A percentile compares a stretch with the other conserved stretches of the same genome.
Conservation (phyloP, 2,113 vertebrate genomes). For the Hemiprocne comata region DNA sequence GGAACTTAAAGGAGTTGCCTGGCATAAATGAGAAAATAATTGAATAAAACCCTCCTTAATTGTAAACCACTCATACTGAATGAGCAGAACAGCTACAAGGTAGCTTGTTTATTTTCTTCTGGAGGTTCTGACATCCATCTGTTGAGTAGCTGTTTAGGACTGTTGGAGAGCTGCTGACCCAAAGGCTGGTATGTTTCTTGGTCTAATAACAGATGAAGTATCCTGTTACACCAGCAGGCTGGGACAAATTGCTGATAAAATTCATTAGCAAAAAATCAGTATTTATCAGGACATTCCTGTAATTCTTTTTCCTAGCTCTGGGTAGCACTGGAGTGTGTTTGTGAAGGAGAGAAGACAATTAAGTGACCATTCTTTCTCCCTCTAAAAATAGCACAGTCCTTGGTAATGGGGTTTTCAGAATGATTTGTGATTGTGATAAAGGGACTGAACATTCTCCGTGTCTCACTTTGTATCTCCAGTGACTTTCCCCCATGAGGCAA, state of each 20-base stretch:
- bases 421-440: neutral
- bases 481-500: neutral
- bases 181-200: neutral
- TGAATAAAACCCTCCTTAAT: neutral
- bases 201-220: neutral
- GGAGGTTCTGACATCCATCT: neutral
- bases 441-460: neutral
- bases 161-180: neutral
- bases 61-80: neutral
- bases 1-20: neutral
- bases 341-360: neutral
- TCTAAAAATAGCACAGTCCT: neutral
- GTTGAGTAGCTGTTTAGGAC: neutral
- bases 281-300: neutral
- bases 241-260: neutral
- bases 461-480: neutral
- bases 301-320: neutral
- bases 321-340: neutral
- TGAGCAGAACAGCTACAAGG: neutral
- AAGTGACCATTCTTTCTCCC: neutral
- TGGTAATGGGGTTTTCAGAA: neutral
- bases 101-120: neutral
- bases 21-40: neutral
- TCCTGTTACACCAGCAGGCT: neutral
- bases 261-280: neutral